Conservation (phyloP, 2,797 vertebrate species). For the Holocentrus rufus region DNA sequence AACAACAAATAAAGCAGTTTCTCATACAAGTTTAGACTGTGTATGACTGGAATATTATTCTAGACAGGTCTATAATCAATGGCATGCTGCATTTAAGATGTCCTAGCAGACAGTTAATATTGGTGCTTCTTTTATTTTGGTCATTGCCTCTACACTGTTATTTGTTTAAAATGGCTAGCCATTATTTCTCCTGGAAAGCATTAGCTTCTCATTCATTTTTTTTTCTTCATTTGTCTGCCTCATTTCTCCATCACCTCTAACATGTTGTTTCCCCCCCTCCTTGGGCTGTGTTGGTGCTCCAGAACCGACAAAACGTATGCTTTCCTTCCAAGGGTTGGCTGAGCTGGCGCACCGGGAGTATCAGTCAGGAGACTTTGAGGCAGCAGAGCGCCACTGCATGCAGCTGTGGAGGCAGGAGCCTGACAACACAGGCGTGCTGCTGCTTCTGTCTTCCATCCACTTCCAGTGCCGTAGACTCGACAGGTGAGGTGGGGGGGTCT, state of each 20-base stretch:
- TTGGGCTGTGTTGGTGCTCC: slow-evolving; percentile 97
- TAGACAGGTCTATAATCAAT: neutral
- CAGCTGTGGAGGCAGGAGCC: slow-evolving; percentile 99
- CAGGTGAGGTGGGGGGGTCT: slow-evolving; percentile 84
- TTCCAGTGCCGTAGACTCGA: slow-evolving; percentile 99
- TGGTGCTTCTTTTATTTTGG: neutral
- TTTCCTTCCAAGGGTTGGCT: slow-evolving; percentile 99
- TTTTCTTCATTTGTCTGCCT: slow-evolving; percentile 80
- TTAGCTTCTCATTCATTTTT: slow-evolving; percentile 56
- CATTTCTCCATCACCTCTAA: slow-evolving; percentile 93
- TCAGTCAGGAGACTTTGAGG: slow-evolving; percentile 99
- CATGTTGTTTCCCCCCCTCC: slow-evolving; percentile 88
- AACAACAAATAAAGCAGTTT: neutral
- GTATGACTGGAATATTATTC: neutral
- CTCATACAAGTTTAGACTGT: too few species aligned
- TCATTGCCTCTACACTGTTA: slow-evolving; percentile 5
- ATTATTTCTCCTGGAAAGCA: slow-evolving; percentile 32
- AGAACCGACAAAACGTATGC: slow-evolving; percentile 99
- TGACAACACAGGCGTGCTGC: slow-evolving; percentile 97
- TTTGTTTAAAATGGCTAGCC: slow-evolving; percentile 18
- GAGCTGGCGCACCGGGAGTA: slow-evolving; percentile 99
- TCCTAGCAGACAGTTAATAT: neutral
- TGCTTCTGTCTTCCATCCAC: slow-evolving; percentile 98
- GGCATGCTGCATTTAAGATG: neutral
- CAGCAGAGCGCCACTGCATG: slow-evolving; percentile 99